Conservation (phyloP, 1,140 invertebrate species). For the Ceratina calcarata region DNA sequence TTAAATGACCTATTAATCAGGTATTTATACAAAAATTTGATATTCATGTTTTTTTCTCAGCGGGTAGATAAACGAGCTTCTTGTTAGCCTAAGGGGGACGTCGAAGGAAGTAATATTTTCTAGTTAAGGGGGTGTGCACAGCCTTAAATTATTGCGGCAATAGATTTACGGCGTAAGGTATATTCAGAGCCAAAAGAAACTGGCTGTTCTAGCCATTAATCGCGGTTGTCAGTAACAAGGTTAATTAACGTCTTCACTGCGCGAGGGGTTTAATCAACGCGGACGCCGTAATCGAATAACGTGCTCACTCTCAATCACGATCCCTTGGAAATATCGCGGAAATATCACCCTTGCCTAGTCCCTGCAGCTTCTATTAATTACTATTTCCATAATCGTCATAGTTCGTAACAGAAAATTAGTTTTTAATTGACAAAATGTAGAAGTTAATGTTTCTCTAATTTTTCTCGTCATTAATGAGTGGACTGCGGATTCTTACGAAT, state of each 20-base stretch:
- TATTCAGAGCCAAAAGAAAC: constrained; percentile 11
- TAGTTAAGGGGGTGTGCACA: background rate
- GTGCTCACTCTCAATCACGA: constrained; percentile 36
- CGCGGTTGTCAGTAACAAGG: constrained; percentile 18
- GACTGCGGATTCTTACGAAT: no score
- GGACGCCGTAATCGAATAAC: constrained; percentile 38
- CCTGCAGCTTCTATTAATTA: background rate
- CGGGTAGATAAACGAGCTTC: no score
- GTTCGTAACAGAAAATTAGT: background rate
- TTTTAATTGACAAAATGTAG: no score
- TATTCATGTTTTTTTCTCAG: background rate
- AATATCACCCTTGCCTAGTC: background rate
- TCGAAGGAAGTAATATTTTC: background rate
- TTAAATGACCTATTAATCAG: background rate
- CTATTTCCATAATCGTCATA: background rate
- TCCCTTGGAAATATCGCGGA: constrained; percentile 3
- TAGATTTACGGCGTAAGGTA: background rate
- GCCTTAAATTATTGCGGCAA: background rate
- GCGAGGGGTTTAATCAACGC: constrained; percentile 43
- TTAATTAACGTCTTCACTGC: constrained; percentile 50
- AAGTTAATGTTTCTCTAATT: no score
- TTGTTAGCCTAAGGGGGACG: background rate
- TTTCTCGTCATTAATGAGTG: no score
- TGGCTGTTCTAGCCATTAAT: constrained; percentile 16
- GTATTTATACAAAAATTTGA: background rate